Conservation (phyloP, 2,797 vertebrate species). For the Chiroxiphia lanceolata region DNA sequence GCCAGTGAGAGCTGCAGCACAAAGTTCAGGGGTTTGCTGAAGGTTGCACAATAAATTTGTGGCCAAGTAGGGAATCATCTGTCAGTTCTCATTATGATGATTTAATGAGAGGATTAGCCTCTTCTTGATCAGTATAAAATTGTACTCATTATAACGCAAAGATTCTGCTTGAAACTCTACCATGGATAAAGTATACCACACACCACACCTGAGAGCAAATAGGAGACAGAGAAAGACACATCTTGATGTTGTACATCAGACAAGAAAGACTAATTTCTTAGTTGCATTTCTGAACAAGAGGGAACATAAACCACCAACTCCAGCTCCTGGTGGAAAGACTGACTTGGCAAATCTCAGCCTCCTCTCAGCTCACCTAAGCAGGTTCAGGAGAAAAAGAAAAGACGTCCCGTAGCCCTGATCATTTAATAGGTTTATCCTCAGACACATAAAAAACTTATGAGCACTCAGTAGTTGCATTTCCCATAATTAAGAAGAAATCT, state of each 20-base stretch:
- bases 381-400: background rate
- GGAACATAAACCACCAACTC: background rate
- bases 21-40: conserved; percentile 17
- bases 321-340: background rate
- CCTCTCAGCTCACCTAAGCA: background rate
- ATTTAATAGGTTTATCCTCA: conserved; percentile 28
- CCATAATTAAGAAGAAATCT: background rate
- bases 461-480: background rate
- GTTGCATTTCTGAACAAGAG: background rate
- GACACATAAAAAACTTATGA: background rate
- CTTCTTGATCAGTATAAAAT: background rate
- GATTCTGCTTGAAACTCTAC: background rate
- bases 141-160: background rate
- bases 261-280: background rate
- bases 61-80: background rate
- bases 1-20: background rate
- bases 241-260: background rate
- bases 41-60: background rate
- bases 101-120: conserved; percentile 27
- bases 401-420: background rate
- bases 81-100: background rate
- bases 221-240: background rate
- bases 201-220: background rate
- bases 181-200: background rate
- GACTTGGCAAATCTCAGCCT: background rate